These are phyloP conservation scores for Embidobia sp. DNA, from an alignment of 2,888 invertebrate genomes.

Conservation along the genomic window DNA sequence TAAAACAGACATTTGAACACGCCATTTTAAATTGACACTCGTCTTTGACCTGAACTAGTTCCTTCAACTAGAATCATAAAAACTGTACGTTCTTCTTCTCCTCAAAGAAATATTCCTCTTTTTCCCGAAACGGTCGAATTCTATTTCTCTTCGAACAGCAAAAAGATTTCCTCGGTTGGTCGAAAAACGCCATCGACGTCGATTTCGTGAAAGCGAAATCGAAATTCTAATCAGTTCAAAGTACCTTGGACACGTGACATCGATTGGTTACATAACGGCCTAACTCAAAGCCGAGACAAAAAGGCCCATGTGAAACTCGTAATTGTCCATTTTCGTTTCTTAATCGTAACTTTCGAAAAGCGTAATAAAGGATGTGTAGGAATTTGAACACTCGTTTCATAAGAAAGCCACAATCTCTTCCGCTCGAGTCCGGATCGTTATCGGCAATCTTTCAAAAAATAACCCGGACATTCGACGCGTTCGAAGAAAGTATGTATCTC, in stretches of 20 bases:
- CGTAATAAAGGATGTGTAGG: slow-evolving; percentile 43
- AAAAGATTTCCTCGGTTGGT: too few species aligned
- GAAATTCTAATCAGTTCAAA: slow-evolving; percentile 33
- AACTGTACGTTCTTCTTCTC: too few species aligned
- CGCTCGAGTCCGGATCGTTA: slow-evolving; percentile 35
- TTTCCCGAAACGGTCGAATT: too few species aligned
- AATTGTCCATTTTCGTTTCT: slow-evolving; percentile 34
- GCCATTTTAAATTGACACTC: too few species aligned
- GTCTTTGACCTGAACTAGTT: too few species aligned
- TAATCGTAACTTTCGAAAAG: slow-evolving; percentile 48
- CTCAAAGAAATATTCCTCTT: too few species aligned
- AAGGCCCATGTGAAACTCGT: slow-evolving; percentile 27
- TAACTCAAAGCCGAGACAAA: slow-evolving; percentile 15
- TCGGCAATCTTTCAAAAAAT: slow-evolving; percentile 45
- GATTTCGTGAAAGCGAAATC: slow-evolving; percentile 10
- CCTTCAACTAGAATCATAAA: too few species aligned
- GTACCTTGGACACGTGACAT: slow-evolving; percentile 6
- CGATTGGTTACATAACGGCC: slow-evolving; percentile 2
- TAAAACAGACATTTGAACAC: too few species aligned
- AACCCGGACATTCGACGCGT: slow-evolving; percentile 35
- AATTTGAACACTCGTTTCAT: slow-evolving; percentile 35
- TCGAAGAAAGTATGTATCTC: slow-evolving; percentile 56
- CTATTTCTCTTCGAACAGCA: too few species aligned
- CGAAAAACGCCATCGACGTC: too few species aligned
- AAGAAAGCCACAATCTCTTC: slow-evolving; percentile 47